Conservation (phyloP, 2,113 vertebrate genomes). For the Calyptomena viridis region DNA sequence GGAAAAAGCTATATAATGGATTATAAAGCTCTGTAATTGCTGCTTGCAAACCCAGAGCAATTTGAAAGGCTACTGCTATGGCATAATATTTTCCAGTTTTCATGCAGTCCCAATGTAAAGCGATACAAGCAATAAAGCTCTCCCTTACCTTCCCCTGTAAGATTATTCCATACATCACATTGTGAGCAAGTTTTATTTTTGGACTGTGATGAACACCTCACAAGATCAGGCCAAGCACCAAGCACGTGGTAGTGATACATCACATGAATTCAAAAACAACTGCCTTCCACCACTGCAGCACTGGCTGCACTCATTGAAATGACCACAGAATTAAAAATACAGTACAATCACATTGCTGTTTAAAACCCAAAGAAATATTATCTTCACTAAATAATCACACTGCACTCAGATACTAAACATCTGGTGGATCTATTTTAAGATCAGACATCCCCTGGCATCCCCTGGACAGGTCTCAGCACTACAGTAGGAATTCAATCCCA, state of each 20-base stretch:
- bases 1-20: neutral
- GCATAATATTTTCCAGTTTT: constrained; percentile 50
- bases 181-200: constrained; percentile 64
- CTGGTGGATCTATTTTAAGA: neutral
- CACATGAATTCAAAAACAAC: neutral
- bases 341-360: neutral
- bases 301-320: neutral
- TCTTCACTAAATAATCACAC: neutral
- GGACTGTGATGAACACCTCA: constrained; percentile 56
- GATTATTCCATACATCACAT: constrained; percentile 64
- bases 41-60: neutral
- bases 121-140: constrained; percentile 42
- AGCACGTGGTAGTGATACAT: constrained; percentile 45
- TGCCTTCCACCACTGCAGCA: neutral
- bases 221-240: constrained; percentile 16
- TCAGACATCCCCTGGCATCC: neutral
- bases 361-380: neutral
- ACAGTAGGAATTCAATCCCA: neutral
- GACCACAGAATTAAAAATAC: neutral
- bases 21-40: neutral
- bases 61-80: neutral
- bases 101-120: neutral
- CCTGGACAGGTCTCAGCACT: neutral
- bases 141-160: constrained; percentile 39
- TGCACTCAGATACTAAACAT: neutral